Evolutionary conservation across 2,888 invertebrate species (phyloP).

Genomic region (Caenorhabditis angaria): DNA sequence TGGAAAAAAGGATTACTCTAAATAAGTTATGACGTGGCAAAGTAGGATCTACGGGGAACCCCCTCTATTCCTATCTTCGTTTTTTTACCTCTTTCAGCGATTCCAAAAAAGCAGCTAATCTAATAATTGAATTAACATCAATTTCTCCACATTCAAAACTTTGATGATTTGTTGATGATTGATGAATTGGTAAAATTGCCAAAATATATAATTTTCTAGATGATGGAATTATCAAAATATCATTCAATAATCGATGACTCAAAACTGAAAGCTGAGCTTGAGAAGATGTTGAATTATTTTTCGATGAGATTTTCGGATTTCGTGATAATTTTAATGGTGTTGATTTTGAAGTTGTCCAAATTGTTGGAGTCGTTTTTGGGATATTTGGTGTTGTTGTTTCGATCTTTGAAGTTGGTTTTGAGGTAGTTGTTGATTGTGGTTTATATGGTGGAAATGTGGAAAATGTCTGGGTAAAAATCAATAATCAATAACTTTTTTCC

Average conservation of each 20-base stretch:
- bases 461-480: no score
- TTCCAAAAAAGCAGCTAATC: slow-evolving; percentile 61
- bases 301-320: slow-evolving; percentile 23
- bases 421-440: background rate
- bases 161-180: slow-evolving; percentile 45
- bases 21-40: background rate
- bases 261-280: slow-evolving; percentile 59
- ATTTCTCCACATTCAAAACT: slow-evolving; percentile 65
- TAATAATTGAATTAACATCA: slow-evolving; percentile 64
- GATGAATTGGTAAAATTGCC: slow-evolving; percentile 62
- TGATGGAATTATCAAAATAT: slow-evolving; percentile 64
- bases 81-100: slow-evolving; percentile 56
- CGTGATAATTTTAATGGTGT: slow-evolving; percentile 28
- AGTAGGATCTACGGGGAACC: background rate
- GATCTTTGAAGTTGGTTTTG: slow-evolving; percentile 9
- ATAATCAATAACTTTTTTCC: no score
- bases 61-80: background rate
- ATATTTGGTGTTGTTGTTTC: slow-evolving; percentile 10
- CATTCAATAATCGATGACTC: slow-evolving; percentile 64
- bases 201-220: slow-evolving; percentile 60
- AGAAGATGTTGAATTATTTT: slow-evolving; percentile 22
- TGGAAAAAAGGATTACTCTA: slow-evolving; percentile 9
- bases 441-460: background rate
- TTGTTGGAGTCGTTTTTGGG: slow-evolving; percentile 19
- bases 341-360: slow-evolving; percentile 36